phyloP scores from a whole-genome alignment of 2,888 invertebrate species.

The Ctena decussata region DNA sequence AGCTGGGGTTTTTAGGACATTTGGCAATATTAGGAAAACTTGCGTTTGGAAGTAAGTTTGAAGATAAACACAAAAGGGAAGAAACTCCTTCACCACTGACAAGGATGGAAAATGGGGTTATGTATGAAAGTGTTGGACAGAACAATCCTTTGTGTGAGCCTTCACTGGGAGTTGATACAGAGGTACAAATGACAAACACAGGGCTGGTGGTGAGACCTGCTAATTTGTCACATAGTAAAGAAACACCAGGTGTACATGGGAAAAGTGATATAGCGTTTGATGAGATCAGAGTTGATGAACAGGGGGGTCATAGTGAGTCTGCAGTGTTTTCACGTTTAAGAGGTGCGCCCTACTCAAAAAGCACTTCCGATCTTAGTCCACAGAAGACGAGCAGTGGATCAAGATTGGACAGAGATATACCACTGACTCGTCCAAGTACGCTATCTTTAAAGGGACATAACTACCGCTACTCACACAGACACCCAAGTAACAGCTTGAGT shows the following conservation, averaged over 20 bases:
- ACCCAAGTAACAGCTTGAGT: constrained; percentile 49
- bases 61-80: constrained; percentile 47
- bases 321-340: constrained; percentile 58
- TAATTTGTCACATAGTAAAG: constrained; percentile 27
- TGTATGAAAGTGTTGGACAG: constrained; percentile 58
- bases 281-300: background rate
- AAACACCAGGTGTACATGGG: background rate
- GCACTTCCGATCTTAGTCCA: constrained; percentile 76
- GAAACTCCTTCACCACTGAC: background rate
- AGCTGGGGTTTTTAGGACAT: constrained; percentile 70
- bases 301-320: constrained; percentile 14
- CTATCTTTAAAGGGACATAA: constrained; percentile 80
- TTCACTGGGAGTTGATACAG: constrained; percentile 73
- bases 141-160: constrained; percentile 63
- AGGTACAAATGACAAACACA: constrained; percentile 80
- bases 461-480: constrained; percentile 57
- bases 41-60: constrained; percentile 62
- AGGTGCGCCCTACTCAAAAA: constrained; percentile 73
- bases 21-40: constrained; percentile 57
- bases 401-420: constrained; percentile 58
- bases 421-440: constrained; percentile 73
- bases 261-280: background rate
- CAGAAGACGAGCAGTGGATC: constrained; percentile 51
- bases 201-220: constrained; percentile 70
- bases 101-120: constrained; percentile 42